Evolutionary conservation across 2,888 invertebrate species (phyloP).

Genomic region (Tolmerus cingulatus): DNA sequence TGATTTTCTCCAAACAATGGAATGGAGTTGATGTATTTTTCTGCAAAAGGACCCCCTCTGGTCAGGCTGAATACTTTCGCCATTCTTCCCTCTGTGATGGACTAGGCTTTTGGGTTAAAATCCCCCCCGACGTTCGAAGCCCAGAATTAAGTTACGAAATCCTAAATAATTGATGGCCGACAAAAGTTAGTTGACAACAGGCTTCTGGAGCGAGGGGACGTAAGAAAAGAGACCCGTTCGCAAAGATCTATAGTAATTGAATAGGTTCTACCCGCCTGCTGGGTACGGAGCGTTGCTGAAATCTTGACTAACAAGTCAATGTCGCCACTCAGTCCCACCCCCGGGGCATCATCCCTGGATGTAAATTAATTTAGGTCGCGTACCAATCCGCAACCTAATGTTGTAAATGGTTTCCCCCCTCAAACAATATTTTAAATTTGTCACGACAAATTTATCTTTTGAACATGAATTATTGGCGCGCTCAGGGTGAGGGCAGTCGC

Average conservation of each 20-base stretch:
- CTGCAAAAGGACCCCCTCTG: slow-evolving; percentile 4
- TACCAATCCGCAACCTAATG: slow-evolving; percentile 35
- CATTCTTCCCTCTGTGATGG: slow-evolving; percentile 11
- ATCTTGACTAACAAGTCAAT: slow-evolving; percentile 34
- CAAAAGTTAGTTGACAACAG: slow-evolving; percentile 41
- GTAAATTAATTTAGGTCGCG: slow-evolving; percentile 44
- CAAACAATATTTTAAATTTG: slow-evolving; percentile 40
- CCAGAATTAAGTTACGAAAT: slow-evolving; percentile 45
- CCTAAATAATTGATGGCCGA: slow-evolving; percentile 45
- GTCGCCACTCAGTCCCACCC: slow-evolving; percentile 36
- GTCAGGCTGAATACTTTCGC: background rate
- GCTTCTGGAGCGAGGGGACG: background rate
- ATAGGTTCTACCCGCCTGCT: slow-evolving; percentile 20
- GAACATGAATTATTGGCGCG: slow-evolving; percentile 35
- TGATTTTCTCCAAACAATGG: slow-evolving; percentile 33
- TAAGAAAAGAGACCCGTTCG: background rate
- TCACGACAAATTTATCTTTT: slow-evolving; percentile 30
- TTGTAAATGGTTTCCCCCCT: slow-evolving; percentile 28
- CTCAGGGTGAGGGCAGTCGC: background rate
- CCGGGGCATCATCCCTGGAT: background rate
- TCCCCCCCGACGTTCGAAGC: slow-evolving; percentile 29
- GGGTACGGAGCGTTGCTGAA: background rate
- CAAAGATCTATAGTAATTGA: slow-evolving; percentile 35
- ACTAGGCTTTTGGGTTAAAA: slow-evolving; percentile 39
- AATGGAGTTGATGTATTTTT: slow-evolving; percentile 24